Conservation (phyloP, 2,888 invertebrate genomes). For the Cylindroiulus punctatus region DNA sequence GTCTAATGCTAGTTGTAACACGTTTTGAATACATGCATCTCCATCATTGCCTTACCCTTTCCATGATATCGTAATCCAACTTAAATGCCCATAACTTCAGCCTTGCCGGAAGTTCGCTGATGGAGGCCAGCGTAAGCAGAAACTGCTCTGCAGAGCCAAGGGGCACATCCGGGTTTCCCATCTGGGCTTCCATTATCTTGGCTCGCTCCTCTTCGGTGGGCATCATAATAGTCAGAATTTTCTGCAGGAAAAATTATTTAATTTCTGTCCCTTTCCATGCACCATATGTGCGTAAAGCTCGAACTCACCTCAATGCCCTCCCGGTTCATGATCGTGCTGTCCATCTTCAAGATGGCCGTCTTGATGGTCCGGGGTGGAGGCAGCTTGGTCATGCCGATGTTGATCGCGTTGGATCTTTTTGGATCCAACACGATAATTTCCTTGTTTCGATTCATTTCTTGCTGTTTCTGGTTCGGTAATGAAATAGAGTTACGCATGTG, state of each 20-base stretch:
- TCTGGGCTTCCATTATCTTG: conserved; percentile 96
- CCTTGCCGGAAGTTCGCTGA: conserved; percentile 92
- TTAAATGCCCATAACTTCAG: conserved; percentile 98
- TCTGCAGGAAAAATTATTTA: conserved; percentile 68
- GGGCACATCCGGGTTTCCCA: conserved; percentile 87
- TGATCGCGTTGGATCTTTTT: conserved; percentile 98
- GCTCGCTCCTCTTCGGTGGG: conserved; percentile 96
- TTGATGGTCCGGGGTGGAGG: conserved; percentile 98
- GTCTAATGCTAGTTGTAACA: no score
- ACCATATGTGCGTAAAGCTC: no score
- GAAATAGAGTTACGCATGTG: neutral
- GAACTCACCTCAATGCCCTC: conserved; percentile 88
- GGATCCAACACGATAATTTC: conserved; percentile 94
- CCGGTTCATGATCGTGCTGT: conserved; percentile 95
- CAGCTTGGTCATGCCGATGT: conserved; percentile 98
- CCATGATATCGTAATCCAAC: conserved; percentile 95
- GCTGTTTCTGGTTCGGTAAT: conserved; percentile 74
- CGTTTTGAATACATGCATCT: no score
- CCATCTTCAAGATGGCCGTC: conserved; percentile 99
- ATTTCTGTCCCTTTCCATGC: no score
- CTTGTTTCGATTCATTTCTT: conserved; percentile 85
- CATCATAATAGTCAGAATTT: conserved; percentile 92
- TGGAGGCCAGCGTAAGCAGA: conserved; percentile 93
- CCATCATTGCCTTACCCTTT: conserved; percentile 73
- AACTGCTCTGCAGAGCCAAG: conserved; percentile 98